Evolutionary conservation across 2,888 invertebrate species (phyloP).

Genomic region (Lasioglossum figueresi): DNA sequence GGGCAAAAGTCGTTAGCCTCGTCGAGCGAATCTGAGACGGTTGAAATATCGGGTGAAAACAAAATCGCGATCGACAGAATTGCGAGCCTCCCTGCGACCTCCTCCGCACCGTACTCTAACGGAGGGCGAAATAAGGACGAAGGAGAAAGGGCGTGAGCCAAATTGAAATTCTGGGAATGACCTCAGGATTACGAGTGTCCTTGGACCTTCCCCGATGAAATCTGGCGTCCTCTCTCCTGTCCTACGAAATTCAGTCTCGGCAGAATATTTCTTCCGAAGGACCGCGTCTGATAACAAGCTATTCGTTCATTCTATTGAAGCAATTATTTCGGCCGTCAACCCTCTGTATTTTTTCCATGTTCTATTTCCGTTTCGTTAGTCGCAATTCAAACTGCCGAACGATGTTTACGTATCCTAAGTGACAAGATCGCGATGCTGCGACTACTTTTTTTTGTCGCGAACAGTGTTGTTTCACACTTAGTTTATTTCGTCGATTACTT

Average conservation of each 20-base stretch:
- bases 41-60: conserved; percentile 18
- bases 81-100: background rate
- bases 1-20: conserved; percentile 37
- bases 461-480: background rate
- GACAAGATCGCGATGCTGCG: background rate
- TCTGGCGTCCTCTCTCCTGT: background rate
- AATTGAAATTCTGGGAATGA: conserved; percentile 48
- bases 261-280: background rate
- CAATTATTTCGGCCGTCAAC: background rate
- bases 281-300: background rate
- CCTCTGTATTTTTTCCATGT: background rate
- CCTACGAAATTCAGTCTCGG: conserved; percentile 22
- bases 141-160: conserved; percentile 1
- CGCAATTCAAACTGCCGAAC: background rate
- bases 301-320: background rate
- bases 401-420: background rate
- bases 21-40: conserved; percentile 35
- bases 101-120: background rate
- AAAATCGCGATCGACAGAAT: conserved; percentile 15
- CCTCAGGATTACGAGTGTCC: conserved; percentile 27
- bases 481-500: background rate
- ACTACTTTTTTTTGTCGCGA: background rate
- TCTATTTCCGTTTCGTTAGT: background rate
- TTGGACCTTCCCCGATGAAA: conserved; percentile 1
- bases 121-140: background rate